Percentiles rank a stretch among this genome's conserved stretches.
Evolutionary conservation across 2,888 invertebrate genomes (phyloP).

Genomic region (Cheilosia soror): DNA sequence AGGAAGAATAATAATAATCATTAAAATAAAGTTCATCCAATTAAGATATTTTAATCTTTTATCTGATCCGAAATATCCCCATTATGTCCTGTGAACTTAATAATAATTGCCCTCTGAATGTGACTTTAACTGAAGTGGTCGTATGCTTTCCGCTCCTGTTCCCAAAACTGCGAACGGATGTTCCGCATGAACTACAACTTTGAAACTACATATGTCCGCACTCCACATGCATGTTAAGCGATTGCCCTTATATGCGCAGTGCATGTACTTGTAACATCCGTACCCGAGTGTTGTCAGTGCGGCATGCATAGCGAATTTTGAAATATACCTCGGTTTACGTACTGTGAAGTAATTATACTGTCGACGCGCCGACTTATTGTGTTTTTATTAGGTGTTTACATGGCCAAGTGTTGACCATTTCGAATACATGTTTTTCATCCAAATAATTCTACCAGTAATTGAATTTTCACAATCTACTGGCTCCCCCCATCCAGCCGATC

Average conservation of each 20-base stretch:
- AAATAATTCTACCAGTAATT: conserved; percentile 66
- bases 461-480: conserved; percentile 60
- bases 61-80: conserved; percentile 68
- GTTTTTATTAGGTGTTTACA: conserved; percentile 75
- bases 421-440: conserved; percentile 69
- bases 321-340: conserved; percentile 66
- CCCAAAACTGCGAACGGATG: conserved; percentile 47
- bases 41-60: conserved; percentile 72
- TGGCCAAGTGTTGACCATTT: conserved; percentile 64
- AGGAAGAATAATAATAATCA: conserved; percentile 47
- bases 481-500: conserved; percentile 4
- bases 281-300: conserved; percentile 17
- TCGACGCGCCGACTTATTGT: conserved; percentile 73
- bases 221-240: conserved; percentile 24
- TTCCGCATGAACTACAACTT: conserved; percentile 49
- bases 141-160: background rate
- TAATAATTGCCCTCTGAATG: conserved; percentile 49
- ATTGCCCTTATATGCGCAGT: background rate
- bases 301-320: conserved; percentile 48
- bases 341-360: conserved; percentile 72
- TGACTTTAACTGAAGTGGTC: conserved; percentile 39
- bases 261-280: conserved; percentile 4
- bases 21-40: conserved; percentile 69
- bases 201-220: conserved; percentile 57
- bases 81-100: conserved; percentile 63